phyloP scores from a whole-genome alignment of 2,888 invertebrate species.

The Sclerodermus sp. region DNA sequence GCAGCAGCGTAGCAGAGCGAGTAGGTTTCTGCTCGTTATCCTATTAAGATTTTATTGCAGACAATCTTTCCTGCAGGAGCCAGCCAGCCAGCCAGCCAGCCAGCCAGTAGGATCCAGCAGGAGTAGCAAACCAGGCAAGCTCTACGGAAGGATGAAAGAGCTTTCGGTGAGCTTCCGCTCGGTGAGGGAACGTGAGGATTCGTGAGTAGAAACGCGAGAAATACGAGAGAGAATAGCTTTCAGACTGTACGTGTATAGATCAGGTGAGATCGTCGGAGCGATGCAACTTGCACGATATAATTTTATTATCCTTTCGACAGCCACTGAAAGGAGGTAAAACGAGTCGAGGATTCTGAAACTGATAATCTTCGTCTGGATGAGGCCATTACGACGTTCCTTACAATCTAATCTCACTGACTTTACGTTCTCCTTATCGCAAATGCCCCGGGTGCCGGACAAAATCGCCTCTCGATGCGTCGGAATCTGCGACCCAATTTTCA shows the following conservation, averaged over 20 bases:
- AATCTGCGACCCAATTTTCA: too few species aligned
- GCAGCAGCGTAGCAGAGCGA: not conserved
- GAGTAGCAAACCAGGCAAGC: slow-evolving; percentile 15
- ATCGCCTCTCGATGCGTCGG: too few species aligned
- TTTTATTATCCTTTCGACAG: not conserved
- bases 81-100: not conserved
- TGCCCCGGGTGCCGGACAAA: slow-evolving; percentile 10
- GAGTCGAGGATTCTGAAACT: not conserved
- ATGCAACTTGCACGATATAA: slow-evolving; percentile 2
- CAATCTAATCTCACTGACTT: slow-evolving; percentile 23
- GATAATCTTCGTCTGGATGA: slow-evolving; percentile 4
- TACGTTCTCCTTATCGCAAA: slow-evolving; percentile 17
- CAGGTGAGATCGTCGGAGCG: slow-evolving; percentile 8
- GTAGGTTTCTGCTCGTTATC: slow-evolving; percentile 30
- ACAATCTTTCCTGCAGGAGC: slow-evolving; percentile 28
- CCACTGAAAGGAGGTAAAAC: not conserved
- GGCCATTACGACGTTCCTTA: slow-evolving; percentile 10
- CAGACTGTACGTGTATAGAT: slow-evolving; percentile 2
- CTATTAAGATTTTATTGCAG: slow-evolving; percentile 45
- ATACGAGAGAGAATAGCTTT: slow-evolving; percentile 10
- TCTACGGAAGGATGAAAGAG: slow-evolving; percentile 19
- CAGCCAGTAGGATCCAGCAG: slow-evolving; percentile 6
- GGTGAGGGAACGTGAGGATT: slow-evolving; percentile 24
- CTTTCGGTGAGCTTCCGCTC: slow-evolving; percentile 25
- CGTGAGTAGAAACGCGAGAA: slow-evolving; percentile 23